Percentiles rank a stretch among this genome's conserved stretches.
These are phyloP conservation scores for Scopus umbretta DNA, from an alignment of 2,113 vertebrate species.

Conservation along the genomic window DNA sequence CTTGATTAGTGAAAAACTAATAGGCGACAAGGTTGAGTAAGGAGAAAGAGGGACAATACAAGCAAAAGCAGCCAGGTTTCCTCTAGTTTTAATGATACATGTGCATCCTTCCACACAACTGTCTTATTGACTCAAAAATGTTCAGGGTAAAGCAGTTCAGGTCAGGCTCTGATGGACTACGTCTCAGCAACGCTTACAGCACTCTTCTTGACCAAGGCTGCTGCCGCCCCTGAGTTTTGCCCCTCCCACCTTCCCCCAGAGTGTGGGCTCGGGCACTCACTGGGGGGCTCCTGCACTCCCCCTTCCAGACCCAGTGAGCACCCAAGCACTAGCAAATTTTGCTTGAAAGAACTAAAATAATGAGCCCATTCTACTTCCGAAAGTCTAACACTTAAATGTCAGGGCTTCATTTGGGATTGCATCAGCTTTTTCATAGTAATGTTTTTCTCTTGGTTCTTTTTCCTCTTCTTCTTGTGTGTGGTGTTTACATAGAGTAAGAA, in stretches of 20 bases:
- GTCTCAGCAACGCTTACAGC: neutral
- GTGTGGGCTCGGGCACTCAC: neutral
- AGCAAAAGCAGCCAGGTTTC: neutral
- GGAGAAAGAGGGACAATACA: neutral
- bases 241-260: neutral
- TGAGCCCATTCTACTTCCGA: neutral
- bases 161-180: neutral
- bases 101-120: neutral
- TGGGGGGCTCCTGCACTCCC: neutral
- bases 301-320: neutral
- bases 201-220: neutral
- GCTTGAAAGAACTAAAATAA: neutral
- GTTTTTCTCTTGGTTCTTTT: neutral
- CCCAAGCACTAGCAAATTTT: neutral
- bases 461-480: neutral
- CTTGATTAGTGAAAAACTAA: neutral
- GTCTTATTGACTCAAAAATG: neutral
- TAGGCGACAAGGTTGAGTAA: neutral
- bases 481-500: neutral
- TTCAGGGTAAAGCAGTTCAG: neutral
- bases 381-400: neutral
- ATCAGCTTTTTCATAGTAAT: neutral
- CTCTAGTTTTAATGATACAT: neutral
- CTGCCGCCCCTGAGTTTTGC: neutral
- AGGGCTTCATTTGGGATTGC: neutral